A percentile compares a stretch with the other conserved stretches of the same genome.
Evolutionary conservation across 2,797 vertebrate species (phyloP).

Genomic region (Psittacula derbiana): DNA sequence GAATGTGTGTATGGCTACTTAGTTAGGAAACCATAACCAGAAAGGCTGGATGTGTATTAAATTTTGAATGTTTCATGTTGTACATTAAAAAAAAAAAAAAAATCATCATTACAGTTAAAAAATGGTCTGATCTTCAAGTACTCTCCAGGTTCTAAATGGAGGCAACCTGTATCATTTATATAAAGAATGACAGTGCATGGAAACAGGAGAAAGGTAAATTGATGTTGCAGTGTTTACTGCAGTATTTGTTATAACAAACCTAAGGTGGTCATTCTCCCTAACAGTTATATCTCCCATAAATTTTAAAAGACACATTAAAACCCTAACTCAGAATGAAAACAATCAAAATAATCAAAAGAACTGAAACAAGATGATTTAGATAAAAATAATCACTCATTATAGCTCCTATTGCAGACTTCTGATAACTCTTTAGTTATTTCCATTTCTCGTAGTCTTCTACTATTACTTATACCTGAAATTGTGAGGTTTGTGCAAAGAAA

Average conservation of each 20-base stretch:
- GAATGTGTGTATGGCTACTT: background rate
- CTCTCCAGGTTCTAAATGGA: background rate
- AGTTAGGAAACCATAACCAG: conserved; percentile 22
- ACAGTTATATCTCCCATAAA: background rate
- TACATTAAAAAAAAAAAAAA: background rate
- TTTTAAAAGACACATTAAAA: background rate
- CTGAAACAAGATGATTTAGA: background rate
- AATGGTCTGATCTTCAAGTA: background rate
- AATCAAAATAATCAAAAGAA: background rate
- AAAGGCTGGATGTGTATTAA: conserved; percentile 39
- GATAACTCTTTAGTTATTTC: background rate
- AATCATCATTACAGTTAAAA: background rate
- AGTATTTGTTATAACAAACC: background rate
- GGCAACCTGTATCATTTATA: background rate
- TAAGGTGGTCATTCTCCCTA: background rate
- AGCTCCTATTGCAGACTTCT: background rate
- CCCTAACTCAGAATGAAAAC: background rate
- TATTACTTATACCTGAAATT: background rate
- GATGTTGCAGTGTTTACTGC: background rate
- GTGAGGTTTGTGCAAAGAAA: background rate
- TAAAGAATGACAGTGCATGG: background rate
- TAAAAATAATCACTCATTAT: background rate
- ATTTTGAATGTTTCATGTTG: background rate
- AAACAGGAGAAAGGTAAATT: background rate
- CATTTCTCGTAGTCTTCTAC: background rate